Conservation (phyloP, 2,113 vertebrate genomes). For the Erpornis zantholeuca region DNA sequence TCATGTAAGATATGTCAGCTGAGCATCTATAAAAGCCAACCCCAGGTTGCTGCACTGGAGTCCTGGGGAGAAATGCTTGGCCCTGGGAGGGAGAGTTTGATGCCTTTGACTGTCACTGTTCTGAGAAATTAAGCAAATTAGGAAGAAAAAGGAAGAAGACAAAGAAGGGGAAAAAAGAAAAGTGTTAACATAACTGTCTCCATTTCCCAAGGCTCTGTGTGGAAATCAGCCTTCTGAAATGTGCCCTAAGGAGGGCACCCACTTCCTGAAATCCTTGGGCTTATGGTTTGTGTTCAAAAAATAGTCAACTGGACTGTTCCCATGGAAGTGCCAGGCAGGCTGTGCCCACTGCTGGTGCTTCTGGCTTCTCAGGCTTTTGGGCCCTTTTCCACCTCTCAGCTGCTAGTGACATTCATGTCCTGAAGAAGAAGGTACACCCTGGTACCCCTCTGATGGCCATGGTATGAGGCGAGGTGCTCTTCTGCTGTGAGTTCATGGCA, state of each 20-base stretch:
- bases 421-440: not conserved
- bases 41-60: not conserved
- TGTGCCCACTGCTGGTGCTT: not conserved
- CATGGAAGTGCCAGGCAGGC: not conserved
- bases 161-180: not conserved
- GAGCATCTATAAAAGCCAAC: not conserved
- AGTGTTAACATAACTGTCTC: not conserved
- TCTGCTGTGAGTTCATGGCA: not conserved
- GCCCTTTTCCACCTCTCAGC: not conserved
- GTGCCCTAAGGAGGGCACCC: not conserved
- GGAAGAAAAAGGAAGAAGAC: not conserved
- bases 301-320: rapidly evolving
- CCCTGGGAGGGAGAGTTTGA: not conserved
- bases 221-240: not conserved
- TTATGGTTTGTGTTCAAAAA: not conserved
- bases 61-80: not conserved
- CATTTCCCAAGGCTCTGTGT: not conserved
- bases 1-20: not conserved
- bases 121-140: not conserved
- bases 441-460: not conserved
- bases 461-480: rapidly evolving
- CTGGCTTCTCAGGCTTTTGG: not conserved
- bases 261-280: not conserved
- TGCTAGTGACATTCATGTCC: not conserved
- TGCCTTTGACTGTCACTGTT: not conserved